Evolutionary conservation across 2,888 invertebrate genomes (phyloP), one percentile per base, ranked within the genome.

Genomic region (Coleophora deauratella): DNA sequence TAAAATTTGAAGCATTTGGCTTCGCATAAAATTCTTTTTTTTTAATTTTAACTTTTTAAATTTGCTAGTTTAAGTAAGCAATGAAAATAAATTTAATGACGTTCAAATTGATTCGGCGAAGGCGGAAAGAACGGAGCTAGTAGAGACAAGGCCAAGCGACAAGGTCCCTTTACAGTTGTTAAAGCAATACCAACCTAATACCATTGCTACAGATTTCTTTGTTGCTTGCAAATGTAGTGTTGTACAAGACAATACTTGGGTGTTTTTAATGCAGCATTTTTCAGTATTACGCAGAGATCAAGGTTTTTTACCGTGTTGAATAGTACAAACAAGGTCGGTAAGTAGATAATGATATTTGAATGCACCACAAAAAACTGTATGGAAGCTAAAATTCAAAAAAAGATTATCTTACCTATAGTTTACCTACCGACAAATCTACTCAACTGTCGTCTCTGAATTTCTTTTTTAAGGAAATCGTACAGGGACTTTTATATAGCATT

Each of bases 61-160:
- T 6, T 4, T 4, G 6, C 21, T 6, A 21, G 21, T 21, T n/a
- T n/a, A 21, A 21, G 21, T 21, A 21, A 21, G 21, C 56, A 66
- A 69, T 67, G 69, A 73, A 74, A 76, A 21, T 21, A 21, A 21
- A 4, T 21, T 21, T 21, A 76, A 36, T 72, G 69, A 72, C 66
- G 71, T 73, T 74, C 71, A 68, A 80, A 78, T 78, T 75, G 79
- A 80, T 77, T 80, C 77, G 72, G 68, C 74, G 73, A 80, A 85
- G 81, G 82, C 84, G 84, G 84, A 85, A 85, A 82, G 82, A 84
- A 70, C 77, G 79, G 73, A 76, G 76, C 71, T 72, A 76, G 78
- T 76, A 77, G 71, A 70, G 56, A 62, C 84, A 79, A 84, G 84
- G 84, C 78, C 80, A 78, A 48, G 45, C 66, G 49, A 62, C 82